Base-by-base conservation (phyloP, 2,888 invertebrate genomes). In the Cephus sareptanus region DNA sequence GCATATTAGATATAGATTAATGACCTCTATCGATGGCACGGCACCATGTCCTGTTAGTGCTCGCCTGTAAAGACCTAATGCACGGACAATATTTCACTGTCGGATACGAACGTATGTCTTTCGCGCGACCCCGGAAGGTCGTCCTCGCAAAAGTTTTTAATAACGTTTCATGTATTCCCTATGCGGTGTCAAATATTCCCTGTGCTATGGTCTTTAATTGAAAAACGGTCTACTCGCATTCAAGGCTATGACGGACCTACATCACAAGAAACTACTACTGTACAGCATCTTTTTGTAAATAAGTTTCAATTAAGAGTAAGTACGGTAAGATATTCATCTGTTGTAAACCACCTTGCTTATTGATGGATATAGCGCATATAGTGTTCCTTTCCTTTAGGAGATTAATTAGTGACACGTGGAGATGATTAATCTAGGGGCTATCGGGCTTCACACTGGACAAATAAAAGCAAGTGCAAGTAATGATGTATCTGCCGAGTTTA, bases 281-380 rank as follows among this genome's bases (percentile, higher is more conserved):
- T 83, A 83, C 81, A 83, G 80, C 77, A 76, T 81, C 71, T 75
- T 84, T 86, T 85, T 88, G 88, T 88, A 88, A 85, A 89, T 89
- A 88, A 84, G 81, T 86, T 87, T 87, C 84, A 85, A 82, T 83
- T 80, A 80, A 79, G 78, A 79, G 86, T 84, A 83, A 83, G 78
- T 87, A 86, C 68, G 79, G 73, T 79, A 79, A 74, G 82, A 84
- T 82, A 83, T 85, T 85, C 85, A 86, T 86, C 85, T 85, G 83
- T 86, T 86, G 87, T 84, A 83, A 86, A 86, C 83, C 83, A 82
- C 82, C 82, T 83, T 85, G 85, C 88, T 87, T 88, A 87, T 88
- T 85, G 86, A 88, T 88, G 87, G 83, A 87, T 88, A 86, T 87
- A 87, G 85, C 86, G 85, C 84, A 85, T 85, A 87, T 87, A 87